Evolutionary conservation across 2,113 vertebrate genomes (phyloP), one percentile per base, ranked within the genome.

Genomic region (Istiophorus platypterus): DNA sequence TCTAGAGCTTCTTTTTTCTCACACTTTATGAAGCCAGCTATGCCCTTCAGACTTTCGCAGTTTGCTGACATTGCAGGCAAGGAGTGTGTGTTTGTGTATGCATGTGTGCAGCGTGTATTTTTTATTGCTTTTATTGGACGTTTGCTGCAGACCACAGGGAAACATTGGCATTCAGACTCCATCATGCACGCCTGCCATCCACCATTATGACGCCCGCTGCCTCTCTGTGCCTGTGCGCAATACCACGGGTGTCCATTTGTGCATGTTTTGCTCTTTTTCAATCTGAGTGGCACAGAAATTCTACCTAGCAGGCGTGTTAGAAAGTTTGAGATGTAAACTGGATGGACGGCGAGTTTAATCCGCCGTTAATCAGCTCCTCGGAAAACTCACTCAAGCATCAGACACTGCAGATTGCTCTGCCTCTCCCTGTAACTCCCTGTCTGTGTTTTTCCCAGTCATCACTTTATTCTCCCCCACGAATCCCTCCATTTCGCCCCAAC

Each of bases 371-470:
- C 96, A 97, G 87, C 91, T 95, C 95, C 94, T 93, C 94, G 94
- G 96, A 96, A 97, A 97, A 96, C 93, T 95, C 96, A 96, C 95
- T 96, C 96, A 97, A 96, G 96, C 96, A 94, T 97, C 95, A 96
- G 94, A 95, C 95, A 85, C 92, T 92, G 94, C 90, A 96, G 95
- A 96, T 96, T 96, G 95, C 95, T 96, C 94, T 95, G 78, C 80
- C 78, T 89, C 83, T 78, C 87, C 69, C 52, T 29, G 72, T 66
- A 57, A 71, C 68, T 86, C 67, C 27, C 57, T 45, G 51, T 69
- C 62, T 29, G 27, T 70, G 63, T 71, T 85, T 61, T 80, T 34
- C 1, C 79, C 76, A 85, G 83, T 91, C 84, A 88, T 86, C 87
- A 86, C 83, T 85, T 76, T 61, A 61, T 59, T 34, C 41, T 76